Evolutionary conservation across 2,888 invertebrate genomes (phyloP), one percentile per base, ranked within the genome.

Genomic region (Erpobdella octoculata): DNA sequence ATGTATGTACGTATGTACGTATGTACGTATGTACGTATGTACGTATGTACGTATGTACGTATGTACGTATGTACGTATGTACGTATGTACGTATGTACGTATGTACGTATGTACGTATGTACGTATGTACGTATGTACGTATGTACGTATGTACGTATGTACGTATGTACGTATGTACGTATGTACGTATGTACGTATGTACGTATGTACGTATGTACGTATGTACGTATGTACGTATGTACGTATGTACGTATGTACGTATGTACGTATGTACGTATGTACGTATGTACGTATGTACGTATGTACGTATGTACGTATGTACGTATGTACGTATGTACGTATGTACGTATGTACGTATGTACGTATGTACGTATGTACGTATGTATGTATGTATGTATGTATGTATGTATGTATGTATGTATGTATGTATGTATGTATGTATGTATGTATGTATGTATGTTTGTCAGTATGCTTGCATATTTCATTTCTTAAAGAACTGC

Each of bases 181-280:
- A 31, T 68, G 31, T 48, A 21, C 35, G 64, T 64, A 21, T 64
- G 18, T 64, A 0, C 36, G 15, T 28, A 64, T 33, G 48, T 59
- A 15, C 48, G 6, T 48, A 31, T 46, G 8, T 5, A 2, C 8
- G 36, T 36, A n/a, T 61, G 28, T 70, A 31, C 28, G 37, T 62
- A 31, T 21, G 28, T 61, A 41, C n/a, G n/a, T 70, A 33, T 70
- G 46, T 64, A 31, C 37, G 64, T 33, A 33, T 70, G 62, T 37
- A 18, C 64, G 46, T 36, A 35, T 62, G 64, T 38, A 37, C 31
- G 64, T 37, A 33, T 71, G 75, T 77, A n/a, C 71, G 76, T 53
- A 67, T 75, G 31, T 77, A 76, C 74, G 77, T 77, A 73, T 75
- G 74, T 73, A 31, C 21, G 64, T 59, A 18, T 25, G 28, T 69